Evolutionary conservation across 2,888 invertebrate genomes (phyloP).

Genomic region (Drosophila kambysellisi): DNA sequence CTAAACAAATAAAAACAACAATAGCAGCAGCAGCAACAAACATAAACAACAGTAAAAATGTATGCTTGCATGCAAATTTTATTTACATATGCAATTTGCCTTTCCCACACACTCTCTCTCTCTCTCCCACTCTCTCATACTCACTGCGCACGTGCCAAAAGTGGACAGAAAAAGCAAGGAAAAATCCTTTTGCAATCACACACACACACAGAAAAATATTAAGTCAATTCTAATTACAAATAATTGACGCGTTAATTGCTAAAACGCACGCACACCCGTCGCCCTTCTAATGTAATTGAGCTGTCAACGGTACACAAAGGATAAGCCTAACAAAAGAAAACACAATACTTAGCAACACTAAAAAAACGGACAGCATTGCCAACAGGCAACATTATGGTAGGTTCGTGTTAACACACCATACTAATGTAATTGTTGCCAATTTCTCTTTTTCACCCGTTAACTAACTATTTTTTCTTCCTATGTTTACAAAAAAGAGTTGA

Average conservation of each 20-base stretch:
- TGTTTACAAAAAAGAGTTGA: not conserved
- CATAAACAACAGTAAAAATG: conserved; percentile 64
- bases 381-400: conserved; percentile 41
- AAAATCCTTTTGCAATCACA: conserved; percentile 49
- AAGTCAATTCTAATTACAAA: conserved; percentile 75
- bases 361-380: conserved; percentile 40
- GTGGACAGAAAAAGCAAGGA: conserved; percentile 35
- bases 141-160: conserved; percentile 66
- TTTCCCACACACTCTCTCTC: not conserved
- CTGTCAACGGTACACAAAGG: conserved; percentile 57
- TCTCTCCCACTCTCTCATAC: not conserved
- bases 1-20: conserved; percentile 23
- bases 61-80: conserved; percentile 65
- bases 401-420: conserved; percentile 17
- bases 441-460: not conserved
- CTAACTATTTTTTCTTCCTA: too few relatives aligned
- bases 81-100: conserved; percentile 47
- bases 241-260: conserved; percentile 76
- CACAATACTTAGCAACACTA: conserved; percentile 22
- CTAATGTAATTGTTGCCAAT: conserved; percentile 4
- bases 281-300: conserved; percentile 70
- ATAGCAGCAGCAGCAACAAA: conserved; percentile 32
- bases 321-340: not conserved
- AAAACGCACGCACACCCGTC: conserved; percentile 53
- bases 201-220: conserved; percentile 42